phyloP scores from a whole-genome alignment of 2,113 vertebrate species.

The Falcunculus frontatus region DNA sequence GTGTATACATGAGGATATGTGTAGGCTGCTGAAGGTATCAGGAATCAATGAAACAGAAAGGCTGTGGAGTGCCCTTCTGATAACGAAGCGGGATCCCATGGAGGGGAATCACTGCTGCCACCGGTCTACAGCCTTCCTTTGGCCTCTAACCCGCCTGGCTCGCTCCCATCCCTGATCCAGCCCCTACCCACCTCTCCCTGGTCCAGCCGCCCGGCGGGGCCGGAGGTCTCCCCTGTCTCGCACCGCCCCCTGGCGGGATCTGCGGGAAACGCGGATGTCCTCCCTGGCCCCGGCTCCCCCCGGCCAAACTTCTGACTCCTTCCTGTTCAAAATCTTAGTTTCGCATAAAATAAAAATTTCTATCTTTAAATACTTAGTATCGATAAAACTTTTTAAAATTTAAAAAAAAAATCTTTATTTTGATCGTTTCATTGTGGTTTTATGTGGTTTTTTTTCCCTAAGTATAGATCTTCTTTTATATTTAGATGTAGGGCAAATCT shows the following conservation, averaged over 20 bases:
- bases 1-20: rapidly evolving
- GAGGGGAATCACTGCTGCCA: too few species aligned
- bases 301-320: not conserved
- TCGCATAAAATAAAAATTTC: not conserved
- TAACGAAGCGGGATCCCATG: rapidly evolving
- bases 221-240: not conserved
- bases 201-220: rapidly evolving
- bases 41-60: not conserved
- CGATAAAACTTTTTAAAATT: not conserved
- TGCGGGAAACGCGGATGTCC: not conserved
- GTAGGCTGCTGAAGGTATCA: not conserved
- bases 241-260: not conserved
- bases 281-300: rapidly evolving
- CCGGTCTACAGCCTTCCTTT: not conserved
- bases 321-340: not conserved
- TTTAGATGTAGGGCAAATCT: not conserved
- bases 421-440: rapidly evolving
- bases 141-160: rapidly evolving
- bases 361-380: not conserved
- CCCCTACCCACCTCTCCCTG: too few species aligned
- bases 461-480: not conserved
- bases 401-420: not conserved
- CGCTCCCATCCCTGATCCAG: not conserved
- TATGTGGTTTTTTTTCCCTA: too few species aligned
- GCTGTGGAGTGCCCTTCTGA: not conserved